Conservation (phyloP, 2,113 vertebrate species). For the Rattus rattus region DNA sequence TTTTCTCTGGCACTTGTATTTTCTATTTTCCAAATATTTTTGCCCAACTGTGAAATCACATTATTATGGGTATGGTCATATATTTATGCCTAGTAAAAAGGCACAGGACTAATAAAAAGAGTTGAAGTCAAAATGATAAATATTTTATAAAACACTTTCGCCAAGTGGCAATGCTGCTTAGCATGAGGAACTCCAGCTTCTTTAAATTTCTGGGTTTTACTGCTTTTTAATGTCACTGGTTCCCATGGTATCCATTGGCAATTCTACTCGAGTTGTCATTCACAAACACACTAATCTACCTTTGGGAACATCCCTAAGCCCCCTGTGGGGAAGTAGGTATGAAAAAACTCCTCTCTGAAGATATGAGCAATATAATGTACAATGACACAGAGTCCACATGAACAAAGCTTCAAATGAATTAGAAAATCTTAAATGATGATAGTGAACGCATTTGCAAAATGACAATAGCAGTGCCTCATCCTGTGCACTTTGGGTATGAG, state of each 20-base stretch:
- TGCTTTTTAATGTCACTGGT: not conserved
- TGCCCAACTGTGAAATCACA: not conserved
- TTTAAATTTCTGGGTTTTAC: not conserved
- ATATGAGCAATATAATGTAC: not conserved
- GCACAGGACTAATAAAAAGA: not conserved
- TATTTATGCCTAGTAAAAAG: not conserved
- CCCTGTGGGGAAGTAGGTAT: not conserved
- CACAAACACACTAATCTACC: not conserved
- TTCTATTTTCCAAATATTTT: constrained; percentile 34
- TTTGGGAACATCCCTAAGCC: not conserved
- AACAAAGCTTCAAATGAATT: constrained; percentile 34
- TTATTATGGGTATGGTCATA: not conserved
- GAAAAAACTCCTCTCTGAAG: not conserved
- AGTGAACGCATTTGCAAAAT: not conserved
- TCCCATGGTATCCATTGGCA: not conserved
- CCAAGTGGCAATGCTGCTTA: not conserved
- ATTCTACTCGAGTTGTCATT: not conserved
- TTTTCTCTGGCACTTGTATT: not conserved
- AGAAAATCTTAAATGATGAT: not conserved
- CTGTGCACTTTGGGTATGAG: not conserved
- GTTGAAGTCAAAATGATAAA: not conserved
- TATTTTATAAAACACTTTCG: not conserved
- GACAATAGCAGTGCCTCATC: not conserved
- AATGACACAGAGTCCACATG: not conserved
- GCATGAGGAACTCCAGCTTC: not conserved